A percentile compares a stretch with the other conserved stretches of the same genome.
These are phyloP conservation scores for Volucella inflata DNA, from an alignment of 2,888 invertebrate genomes.

Conservation along the genomic window DNA sequence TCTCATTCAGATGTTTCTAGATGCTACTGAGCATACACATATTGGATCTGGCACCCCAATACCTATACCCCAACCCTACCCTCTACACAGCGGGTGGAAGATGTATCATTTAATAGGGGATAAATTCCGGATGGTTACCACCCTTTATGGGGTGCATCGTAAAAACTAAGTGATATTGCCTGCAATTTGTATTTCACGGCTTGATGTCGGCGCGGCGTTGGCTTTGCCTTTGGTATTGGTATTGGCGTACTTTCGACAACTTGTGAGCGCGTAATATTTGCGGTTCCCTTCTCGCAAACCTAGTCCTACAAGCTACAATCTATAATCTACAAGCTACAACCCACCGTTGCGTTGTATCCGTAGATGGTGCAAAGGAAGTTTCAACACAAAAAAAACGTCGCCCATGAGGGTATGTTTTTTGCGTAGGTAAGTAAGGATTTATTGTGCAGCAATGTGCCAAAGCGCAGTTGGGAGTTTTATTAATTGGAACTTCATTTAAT, in stretches of 20 bases:
- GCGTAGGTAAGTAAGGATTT: constrained; percentile 23
- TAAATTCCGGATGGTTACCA: constrained; percentile 75
- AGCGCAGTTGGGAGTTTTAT: constrained; percentile 59
- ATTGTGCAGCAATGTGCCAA: constrained; percentile 40
- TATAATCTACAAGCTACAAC: neutral
- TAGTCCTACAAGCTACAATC: too few relatives aligned
- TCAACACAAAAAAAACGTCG: constrained; percentile 13
- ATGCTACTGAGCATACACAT: constrained; percentile 1
- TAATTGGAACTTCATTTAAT: constrained; percentile 70
- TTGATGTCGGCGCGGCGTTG: too few relatives aligned
- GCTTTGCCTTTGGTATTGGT: too few relatives aligned
- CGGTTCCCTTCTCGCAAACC: constrained; percentile 42
- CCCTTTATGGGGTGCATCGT: constrained; percentile 75
- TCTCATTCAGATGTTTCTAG: constrained; percentile 10
- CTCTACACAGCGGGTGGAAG: constrained; percentile 43
- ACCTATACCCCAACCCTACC: neutral
- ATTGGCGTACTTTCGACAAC: constrained; percentile 74
- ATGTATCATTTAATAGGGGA: constrained; percentile 74
- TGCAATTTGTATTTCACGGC: constrained; percentile 76
- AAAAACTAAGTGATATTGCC: constrained; percentile 76
- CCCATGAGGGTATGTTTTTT: constrained; percentile 27
- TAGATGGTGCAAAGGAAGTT: neutral
- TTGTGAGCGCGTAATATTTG: constrained; percentile 73
- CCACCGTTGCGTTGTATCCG: neutral
- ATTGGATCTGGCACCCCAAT: constrained; percentile 2